Base-by-base conservation (phyloP, 2,113 vertebrate genomes). In the Vireo altiloquus region DNA sequence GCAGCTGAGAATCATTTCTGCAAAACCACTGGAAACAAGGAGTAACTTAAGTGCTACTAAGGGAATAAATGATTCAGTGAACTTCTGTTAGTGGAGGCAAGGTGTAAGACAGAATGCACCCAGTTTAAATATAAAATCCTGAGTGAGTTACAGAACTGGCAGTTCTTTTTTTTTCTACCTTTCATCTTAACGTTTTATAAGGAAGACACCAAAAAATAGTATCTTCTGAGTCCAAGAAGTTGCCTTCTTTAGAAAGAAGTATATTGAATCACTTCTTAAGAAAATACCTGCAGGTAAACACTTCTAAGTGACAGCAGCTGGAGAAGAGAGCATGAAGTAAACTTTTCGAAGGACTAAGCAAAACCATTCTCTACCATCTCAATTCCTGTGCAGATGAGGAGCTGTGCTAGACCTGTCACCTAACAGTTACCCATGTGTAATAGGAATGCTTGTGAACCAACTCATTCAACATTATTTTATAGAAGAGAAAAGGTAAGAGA, bases 21-120 rank as follows among this genome's bases (percentile, higher is more conserved):
- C 75, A 87, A 95, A 95, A 94, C 82, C 79, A 90, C 90, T 89
- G 72, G 90, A 96, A 94, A 70, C 56, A 88, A 85, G 75, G 68
- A 85, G 20, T 77, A 91, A 63, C 70, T 64, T 75, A 33, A 94
- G 66, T 35, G 57, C 79, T 85, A 72, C 70, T n/a, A 53, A 76
- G 66, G 47, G 56, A 85, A 94, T 89, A 89, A 95, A 77, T 92
- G 84, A 91, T 92, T 90, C 79, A 77, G 78, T 25, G 47, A 95
- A 86, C 70, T 94, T 90, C 91, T 90, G 82, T 40, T 77, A 74
- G 53, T 23, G 50, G 54, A 94, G 82, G 87, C 71, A 90, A 90
- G 75, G 82, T 91, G 54, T 42, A 94, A 96, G 71, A 94, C 85
- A 95, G 83, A 92, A 88, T 94, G 77, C 31, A 89, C 33, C 5